Evolutionary conservation across 1,140 invertebrate species (phyloP), one percentile per base, ranked within the genome.

Genomic region (Drosophila athabasca): DNA sequence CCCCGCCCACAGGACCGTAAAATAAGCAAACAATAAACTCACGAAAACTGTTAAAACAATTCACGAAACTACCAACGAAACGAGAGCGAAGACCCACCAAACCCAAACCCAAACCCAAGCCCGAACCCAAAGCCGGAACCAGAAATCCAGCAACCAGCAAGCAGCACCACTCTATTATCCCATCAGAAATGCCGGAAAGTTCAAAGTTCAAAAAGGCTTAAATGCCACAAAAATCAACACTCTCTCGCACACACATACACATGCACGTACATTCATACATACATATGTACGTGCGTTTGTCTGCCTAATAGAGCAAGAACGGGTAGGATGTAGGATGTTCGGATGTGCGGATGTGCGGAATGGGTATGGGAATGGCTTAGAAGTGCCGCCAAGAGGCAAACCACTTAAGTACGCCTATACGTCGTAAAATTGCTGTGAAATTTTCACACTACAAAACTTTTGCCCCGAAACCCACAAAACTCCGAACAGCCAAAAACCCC

Each of bases 391-490:
- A 79, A 84, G 79, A 87, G 83, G 83, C 75, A 80, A 57, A 77
- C 83, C 82, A 87, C 83, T 87, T 87, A 79, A 87, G 79, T 87
- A 81, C 71, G 83, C 76, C 79, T 87, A 88, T 83, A 39, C 35
- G 35, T 39, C 35, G 35, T 39, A 88, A 87, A 87, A 88, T 88
- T 78, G 62, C 83, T 88, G 71, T 88, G 83, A 76, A 79, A 88
- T 62, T 88, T 88, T 88, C 84, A 88, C 83, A 88, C 83, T 83
- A 89, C 35, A 88, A 78, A 88, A 88, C 64, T 88, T 89, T 88
- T 54, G 62, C 79, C 74, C 50, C 35, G 49, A 46, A 19, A 59
- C 1, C 44, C 50, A 17, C 44, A 54, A 26, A 26, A 24, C 3
- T 5, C 5, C 26, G 17, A 29, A 43, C 19, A 19, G 46, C 50